Evolutionary conservation across 2,888 invertebrate species (phyloP).

Genomic region (Cantharis flavilabris): DNA sequence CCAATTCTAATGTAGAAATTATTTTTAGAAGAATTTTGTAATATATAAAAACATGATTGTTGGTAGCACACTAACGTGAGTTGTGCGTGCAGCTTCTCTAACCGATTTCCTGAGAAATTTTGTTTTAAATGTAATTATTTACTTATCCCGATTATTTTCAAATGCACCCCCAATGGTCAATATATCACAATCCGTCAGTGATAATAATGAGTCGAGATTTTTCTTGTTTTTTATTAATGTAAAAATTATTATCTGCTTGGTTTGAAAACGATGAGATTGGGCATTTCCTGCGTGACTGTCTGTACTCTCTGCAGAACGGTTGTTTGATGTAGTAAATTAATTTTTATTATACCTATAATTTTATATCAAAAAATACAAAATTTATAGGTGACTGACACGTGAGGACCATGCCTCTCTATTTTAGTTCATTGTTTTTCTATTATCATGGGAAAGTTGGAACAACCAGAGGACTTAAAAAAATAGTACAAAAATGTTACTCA

Average conservation of each 20-base stretch:
- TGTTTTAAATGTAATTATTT: too few relatives aligned
- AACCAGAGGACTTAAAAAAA: background rate
- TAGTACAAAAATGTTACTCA: background rate
- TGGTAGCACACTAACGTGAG: too few relatives aligned
- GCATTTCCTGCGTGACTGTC: background rate
- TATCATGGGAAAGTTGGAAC: background rate
- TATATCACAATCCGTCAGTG: too few relatives aligned
- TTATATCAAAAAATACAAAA: background rate
- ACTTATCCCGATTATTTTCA: too few relatives aligned
- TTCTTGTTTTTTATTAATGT: too few relatives aligned
- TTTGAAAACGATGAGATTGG: background rate
- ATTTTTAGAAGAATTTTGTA: too few relatives aligned
- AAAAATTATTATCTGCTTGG: background rate
- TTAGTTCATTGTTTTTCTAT: background rate
- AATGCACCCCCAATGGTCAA: too few relatives aligned
- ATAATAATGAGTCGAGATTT: background rate
- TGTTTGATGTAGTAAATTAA: background rate
- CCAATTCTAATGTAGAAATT: too few relatives aligned
- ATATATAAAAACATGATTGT: too few relatives aligned
- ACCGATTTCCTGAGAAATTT: too few relatives aligned
- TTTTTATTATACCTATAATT: background rate
- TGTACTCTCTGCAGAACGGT: background rate
- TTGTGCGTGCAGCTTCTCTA: too few relatives aligned
- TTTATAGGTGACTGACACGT: background rate
- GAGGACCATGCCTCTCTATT: background rate